Base-by-base conservation (phyloP, 92 coral and sea anemone species). In the Ricordea florida region DNA sequence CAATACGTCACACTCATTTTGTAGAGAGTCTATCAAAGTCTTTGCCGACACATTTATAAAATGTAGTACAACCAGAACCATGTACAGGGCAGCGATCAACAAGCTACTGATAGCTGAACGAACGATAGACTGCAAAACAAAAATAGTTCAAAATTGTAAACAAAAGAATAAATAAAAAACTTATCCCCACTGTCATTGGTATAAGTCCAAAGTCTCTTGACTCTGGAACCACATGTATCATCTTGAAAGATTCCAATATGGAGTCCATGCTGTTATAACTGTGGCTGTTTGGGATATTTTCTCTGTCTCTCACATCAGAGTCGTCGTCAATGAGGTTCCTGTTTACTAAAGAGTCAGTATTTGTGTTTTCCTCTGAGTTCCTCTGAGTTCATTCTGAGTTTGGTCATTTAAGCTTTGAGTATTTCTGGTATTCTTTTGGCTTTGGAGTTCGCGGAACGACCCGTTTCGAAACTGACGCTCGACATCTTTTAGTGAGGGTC, bases 201-300 rank as follows among this genome's bases (percentile, higher is more conserved):
- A 72, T 42, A 56, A 56, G 68, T 72, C 69, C 79, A 72, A 36
- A 17, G 31, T 21, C 40, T 56, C 79, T 71, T 71, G 78, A 72
- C 57, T 56, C 53, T 72, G 48, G 20, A 55, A 72, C 53, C 79
- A 29, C 29, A 57, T 72, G 56, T 57, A 60, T 50, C 53, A 70
- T 70, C 40, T 70, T 70, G 65, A 70, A 33, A 70, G 65, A 70
- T 70, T 70, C 33, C 80, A 48, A 34, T 57, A 73, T 57, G 80
- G 80, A 57, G 69, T 57, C 69, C 58, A 73, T 33, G 80, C 41
- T 31, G n/a, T n/a, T n/a, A n/a, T n/a, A n/a, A n/a, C n/a, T n/a
- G n/a, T n/a, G n/a, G n/a, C n/a, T n/a, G 80, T 58, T 73, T 73
- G 69, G 56, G 68, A 56, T 72, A 72, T 72, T 72, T 72, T 56